Base-by-base conservation (phyloP, 2,888 invertebrate genomes). In the Adela reaumurella region DNA sequence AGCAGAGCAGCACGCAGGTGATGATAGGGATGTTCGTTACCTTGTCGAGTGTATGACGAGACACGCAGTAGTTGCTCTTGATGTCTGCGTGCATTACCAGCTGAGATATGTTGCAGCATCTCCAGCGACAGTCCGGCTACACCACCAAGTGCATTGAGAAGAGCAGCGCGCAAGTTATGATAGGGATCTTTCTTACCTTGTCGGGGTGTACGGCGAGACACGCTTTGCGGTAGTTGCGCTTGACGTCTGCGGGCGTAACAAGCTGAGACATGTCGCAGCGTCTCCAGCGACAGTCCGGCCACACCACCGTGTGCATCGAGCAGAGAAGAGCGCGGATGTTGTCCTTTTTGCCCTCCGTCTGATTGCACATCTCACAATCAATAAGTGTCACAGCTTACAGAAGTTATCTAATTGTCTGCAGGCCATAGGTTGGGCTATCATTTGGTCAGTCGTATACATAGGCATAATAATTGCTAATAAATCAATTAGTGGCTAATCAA, bases 141-240 rank as follows among this genome's bases (percentile, higher is more conserved):
- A 97, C 78, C 46, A 98, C 90, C 1, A 90, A 89, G 66, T 97
- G 94, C 64, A 99, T 82, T 0, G 97, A 94, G 63, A 97, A 96
- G 19, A 99, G 73, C 19, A 99, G 74, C 0, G 98, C 97, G 50
- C 99, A n/a, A n/a, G n/a, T n/a, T n/a, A n/a, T n/a, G n/a, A n/a
- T n/a, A n/a, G n/a, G n/a, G n/a, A n/a, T n/a, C n/a, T n/a, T n/a
- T n/a, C 58, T 61, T 72, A 97, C 97, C 87, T 99, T 99, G 68
- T 99, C 99, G 0, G 99, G 99, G 80, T 99, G 99, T 42, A 98
- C 96, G 47, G 95, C 94, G 43, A 99, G 83, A 57, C 98, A 97
- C 6, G 99, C 99, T 68, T 89, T 93, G 48, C 97, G 83, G 67
- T 98, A 99, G 58, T 90, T 87, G 63, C 96, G 95, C 71, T 98